Evolutionary conservation across 2,888 invertebrate genomes (phyloP).

Genomic region (Agrochola lychnidis): DNA sequence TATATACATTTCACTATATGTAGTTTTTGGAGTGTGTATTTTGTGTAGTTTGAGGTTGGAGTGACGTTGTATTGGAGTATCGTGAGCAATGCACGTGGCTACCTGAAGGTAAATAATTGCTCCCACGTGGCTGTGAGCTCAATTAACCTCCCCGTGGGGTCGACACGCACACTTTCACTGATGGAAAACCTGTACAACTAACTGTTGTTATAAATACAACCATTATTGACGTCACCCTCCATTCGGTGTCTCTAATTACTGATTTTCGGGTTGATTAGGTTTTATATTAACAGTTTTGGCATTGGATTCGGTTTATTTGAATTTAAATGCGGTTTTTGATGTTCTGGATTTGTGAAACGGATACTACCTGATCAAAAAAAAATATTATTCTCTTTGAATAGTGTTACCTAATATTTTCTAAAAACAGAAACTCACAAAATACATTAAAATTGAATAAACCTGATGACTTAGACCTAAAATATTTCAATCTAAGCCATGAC

Average conservation of each 20-base stretch:
- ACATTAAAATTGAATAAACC: background rate
- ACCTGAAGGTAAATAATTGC: conserved; percentile 89
- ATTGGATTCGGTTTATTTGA: conserved; percentile 9
- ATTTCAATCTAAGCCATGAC: conserved; percentile 31
- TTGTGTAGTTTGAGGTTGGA: conserved; percentile 61
- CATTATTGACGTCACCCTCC: conserved; percentile 58
- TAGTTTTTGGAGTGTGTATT: conserved; percentile 68
- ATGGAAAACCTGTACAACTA: conserved; percentile 76
- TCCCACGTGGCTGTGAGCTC: conserved; percentile 85
- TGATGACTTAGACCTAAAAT: background rate
- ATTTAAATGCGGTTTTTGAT: conserved; percentile 6
- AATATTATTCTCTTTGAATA: background rate
- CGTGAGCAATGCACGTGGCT: conserved; percentile 80
- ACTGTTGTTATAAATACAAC: conserved; percentile 72
- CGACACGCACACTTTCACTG: conserved; percentile 79
- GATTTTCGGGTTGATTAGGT: conserved; percentile 37
- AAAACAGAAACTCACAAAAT: background rate
- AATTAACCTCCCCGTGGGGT: conserved; percentile 84
- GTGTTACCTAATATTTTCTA: conserved; percentile 8
- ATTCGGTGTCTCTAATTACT: conserved; percentile 57
- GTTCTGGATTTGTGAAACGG: conserved; percentile 14
- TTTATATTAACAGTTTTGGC: conserved; percentile 23
- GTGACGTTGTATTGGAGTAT: conserved; percentile 53
- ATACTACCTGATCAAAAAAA: conserved; percentile 1
- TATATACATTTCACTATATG: conserved; percentile 69